These are phyloP conservation scores for Tethea ocularis DNA, from an alignment of 2,888 invertebrate genomes.

Conservation along the genomic window DNA sequence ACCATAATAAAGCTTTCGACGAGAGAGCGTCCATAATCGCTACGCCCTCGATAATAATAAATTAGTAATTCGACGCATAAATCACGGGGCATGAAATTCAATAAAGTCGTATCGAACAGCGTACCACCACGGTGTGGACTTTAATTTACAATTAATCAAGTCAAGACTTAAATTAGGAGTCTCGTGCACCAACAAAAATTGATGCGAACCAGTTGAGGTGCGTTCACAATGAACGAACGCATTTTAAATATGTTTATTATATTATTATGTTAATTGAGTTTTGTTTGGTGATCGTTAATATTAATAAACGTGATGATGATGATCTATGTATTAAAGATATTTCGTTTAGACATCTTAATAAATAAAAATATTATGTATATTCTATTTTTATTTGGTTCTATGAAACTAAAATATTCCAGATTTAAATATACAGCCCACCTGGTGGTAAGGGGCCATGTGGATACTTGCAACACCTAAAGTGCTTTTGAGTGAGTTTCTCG, in stretches of 20 bases:
- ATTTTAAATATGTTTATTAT: not conserved
- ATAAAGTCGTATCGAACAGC: conserved; percentile 77
- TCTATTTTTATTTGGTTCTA: too few relatives aligned
- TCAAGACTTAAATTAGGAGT: conserved; percentile 72
- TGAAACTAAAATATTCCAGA: too few relatives aligned
- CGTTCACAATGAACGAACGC: conserved; percentile 10
- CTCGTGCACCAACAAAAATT: conserved; percentile 64
- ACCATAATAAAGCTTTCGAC: conserved; percentile 16
- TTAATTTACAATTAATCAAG: conserved; percentile 83
- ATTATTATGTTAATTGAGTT: not conserved
- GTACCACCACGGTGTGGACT: conserved; percentile 72
- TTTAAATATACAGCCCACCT: not conserved
- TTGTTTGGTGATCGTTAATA: not conserved
- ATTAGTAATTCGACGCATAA: conserved; percentile 72
- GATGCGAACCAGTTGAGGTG: conserved; percentile 34
- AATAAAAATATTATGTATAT: not conserved
- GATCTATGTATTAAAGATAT: not conserved
- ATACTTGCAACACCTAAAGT: too few relatives aligned
- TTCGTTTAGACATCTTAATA: not conserved
- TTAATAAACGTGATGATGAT: not conserved
- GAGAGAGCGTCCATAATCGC: conserved; percentile 49
- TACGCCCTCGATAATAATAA: conserved; percentile 60
- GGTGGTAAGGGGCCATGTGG: not conserved
- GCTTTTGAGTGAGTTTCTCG: too few relatives aligned
- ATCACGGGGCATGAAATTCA: conserved; percentile 79